Evolutionary conservation across 1,140 invertebrate species (phyloP).

Genomic region (Drosophila erecta): DNA sequence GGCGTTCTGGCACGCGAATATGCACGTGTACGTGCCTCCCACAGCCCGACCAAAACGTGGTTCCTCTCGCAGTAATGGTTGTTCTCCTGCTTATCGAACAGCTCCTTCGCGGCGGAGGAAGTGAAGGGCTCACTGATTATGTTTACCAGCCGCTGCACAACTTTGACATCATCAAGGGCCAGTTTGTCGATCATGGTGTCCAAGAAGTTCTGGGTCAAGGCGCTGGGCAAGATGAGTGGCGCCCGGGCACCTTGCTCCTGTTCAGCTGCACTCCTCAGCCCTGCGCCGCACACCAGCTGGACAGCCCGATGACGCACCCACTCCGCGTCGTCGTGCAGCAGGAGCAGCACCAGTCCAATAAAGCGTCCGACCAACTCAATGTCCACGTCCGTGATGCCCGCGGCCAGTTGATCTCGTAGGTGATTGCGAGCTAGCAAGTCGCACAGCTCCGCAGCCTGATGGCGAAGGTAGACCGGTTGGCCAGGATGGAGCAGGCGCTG

Average conservation of each 20-base stretch:
- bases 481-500: slow-evolving; percentile 23
- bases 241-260: neutral
- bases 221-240: slow-evolving; percentile 39
- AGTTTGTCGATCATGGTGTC: neutral
- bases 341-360: slow-evolving; percentile 49
- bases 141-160: slow-evolving; percentile 54
- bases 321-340: slow-evolving; percentile 74
- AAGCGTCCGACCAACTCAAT: slow-evolving; percentile 50
- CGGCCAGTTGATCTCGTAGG: neutral
- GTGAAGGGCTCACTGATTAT: slow-evolving; percentile 51
- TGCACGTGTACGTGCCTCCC: too few relatives aligned
- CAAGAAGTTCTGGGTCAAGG: slow-evolving; percentile 44
- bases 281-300: slow-evolving; percentile 34
- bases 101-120: slow-evolving; percentile 25
- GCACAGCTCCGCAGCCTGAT: slow-evolving; percentile 34
- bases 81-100: slow-evolving; percentile 75
- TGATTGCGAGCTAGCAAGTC: slow-evolving; percentile 10
- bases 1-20: too few relatives aligned
- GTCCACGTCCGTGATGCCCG: neutral
- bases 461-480: slow-evolving; percentile 39
- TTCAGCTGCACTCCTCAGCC: neutral
- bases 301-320: slow-evolving; percentile 61
- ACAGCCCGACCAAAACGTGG: neutral
- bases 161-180: neutral
- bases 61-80: slow-evolving; percentile 68